Base-by-base conservation (phyloP, 1,140 invertebrate species). In the Calycopis cecrops region DNA sequence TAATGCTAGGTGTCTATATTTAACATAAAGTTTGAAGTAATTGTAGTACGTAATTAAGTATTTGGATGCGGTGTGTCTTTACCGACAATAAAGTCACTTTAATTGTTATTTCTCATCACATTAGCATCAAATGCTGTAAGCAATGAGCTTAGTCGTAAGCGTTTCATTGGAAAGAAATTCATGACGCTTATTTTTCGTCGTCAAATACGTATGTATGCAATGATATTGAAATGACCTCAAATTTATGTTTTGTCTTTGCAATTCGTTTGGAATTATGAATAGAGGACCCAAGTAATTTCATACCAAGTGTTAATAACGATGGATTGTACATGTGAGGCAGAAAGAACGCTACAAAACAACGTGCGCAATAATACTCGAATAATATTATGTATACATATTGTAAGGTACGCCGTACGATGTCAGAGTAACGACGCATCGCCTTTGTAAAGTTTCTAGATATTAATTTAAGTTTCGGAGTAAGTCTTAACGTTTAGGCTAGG, bases 371-470 rank as follows among this genome's bases (percentile, higher is more conserved):
- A 55, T 52, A 57, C 55, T 40, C 47, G 56, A 44, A 16, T 28
- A 28, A 44, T 35, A 14, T 59, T 62, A 52, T 34, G 38, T 38
- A 49, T 33, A 50, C 14, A 38, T 57, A 49, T 48, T 28, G 21
- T 33, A 53, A 52, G 37, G 57, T 21, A 51, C 21, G 47, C 48
- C n/a, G n/a, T n/a, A n/a, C 37, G 54, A 52, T 42, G 37, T 21
- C 35, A 37, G 38, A 35, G 37, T 35, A 52, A 50, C 54, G 53
- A 57, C 49, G 61, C 53, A 49, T 59, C 59, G 49, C 57, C 50
- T 6, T 9, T 63, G 56, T 63, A 63, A 63, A 59, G 56, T 49
- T 55, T 60, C 35, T 61, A 55, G 55, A 10, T 51, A 48, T 57
- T 60, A 37, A 37, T 12, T 47, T 59, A 59, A 56, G 37, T 59